Evolutionary conservation across 1,140 invertebrate species (phyloP).

Genomic region (Hypsibius dujardini): DNA sequence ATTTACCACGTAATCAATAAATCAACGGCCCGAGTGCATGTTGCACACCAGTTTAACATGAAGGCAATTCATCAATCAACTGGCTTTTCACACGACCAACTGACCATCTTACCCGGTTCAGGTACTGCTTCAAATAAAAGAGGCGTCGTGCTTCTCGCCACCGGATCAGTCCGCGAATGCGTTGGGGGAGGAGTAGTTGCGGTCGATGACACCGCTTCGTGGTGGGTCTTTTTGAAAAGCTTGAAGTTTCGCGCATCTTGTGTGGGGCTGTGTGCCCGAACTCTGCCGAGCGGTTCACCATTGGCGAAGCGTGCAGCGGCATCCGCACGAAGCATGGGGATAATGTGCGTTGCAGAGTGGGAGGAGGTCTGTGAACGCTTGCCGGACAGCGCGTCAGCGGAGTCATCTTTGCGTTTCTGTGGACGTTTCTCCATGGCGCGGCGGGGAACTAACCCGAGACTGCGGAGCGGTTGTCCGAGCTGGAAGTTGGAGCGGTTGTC

Average conservation of each 20-base stretch:
- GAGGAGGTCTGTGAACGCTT: too few species aligned
- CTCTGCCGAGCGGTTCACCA: not conserved
- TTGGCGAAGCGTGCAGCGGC: not conserved
- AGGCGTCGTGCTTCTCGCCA: not conserved
- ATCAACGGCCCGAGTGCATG: too few species aligned
- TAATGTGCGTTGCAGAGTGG: not conserved
- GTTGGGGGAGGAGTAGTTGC: not conserved
- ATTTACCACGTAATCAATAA: too few species aligned
- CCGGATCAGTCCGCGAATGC: not conserved
- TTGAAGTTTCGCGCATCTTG: not conserved
- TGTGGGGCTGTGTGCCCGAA: not conserved
- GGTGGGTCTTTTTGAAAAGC: constrained; percentile 1
- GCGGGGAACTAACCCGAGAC: too few species aligned
- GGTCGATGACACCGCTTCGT: not conserved
- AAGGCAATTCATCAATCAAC: too few species aligned
- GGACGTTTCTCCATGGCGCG: too few species aligned
- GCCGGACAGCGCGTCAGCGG: too few species aligned
- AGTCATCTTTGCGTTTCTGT: too few species aligned
- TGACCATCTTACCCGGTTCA: not conserved
- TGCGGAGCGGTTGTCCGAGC: too few species aligned
- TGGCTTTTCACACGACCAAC: too few species aligned
- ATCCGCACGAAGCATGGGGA: not conserved
- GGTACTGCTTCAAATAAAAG: not conserved
- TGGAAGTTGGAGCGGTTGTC: too few species aligned
- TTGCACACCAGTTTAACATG: too few species aligned